Conservation (phyloP, 2,888 invertebrate species). For the Periphyllus acericola region DNA sequence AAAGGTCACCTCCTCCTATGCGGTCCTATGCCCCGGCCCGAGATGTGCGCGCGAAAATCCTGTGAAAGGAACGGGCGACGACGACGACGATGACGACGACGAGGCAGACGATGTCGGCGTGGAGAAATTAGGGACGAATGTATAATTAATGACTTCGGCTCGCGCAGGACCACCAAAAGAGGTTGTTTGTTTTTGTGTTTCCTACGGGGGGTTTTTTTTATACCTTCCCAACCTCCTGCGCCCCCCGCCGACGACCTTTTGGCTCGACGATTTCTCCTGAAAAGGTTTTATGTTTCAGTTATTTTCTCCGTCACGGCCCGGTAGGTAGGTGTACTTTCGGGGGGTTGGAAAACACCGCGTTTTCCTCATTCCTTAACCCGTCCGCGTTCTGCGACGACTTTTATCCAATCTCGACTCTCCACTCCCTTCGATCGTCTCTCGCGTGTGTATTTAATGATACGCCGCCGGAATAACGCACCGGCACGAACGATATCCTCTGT, state of each 20-base stretch:
- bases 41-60: not conserved
- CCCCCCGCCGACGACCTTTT: not conserved
- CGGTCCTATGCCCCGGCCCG: not conserved
- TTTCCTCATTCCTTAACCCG: not conserved
- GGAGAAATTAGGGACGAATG: conserved; percentile 54
- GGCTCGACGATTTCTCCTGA: not conserved
- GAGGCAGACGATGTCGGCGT: not conserved
- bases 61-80: not conserved
- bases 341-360: not conserved
- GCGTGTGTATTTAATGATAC: conserved; percentile 19
- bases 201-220: not conserved
- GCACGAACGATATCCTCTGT: not conserved
- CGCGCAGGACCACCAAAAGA: not conserved
- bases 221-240: not conserved
- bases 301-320: not conserved
- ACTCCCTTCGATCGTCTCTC: no score
- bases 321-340: not conserved
- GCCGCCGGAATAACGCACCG: not conserved
- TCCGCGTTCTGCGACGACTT: not conserved
- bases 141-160: conserved; percentile 54
- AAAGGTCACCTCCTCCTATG: conserved; percentile 10
- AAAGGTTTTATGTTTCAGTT: conserved; percentile 18
- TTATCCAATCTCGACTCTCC: conserved; percentile 14
- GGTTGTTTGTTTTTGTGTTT: conserved; percentile 42
- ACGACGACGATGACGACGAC: not conserved